Percentiles rank a stretch among this genome's conserved stretches.
Evolutionary conservation across 2,797 vertebrate genomes (phyloP).

Genomic region (Tympanoctomys barrerae): DNA sequence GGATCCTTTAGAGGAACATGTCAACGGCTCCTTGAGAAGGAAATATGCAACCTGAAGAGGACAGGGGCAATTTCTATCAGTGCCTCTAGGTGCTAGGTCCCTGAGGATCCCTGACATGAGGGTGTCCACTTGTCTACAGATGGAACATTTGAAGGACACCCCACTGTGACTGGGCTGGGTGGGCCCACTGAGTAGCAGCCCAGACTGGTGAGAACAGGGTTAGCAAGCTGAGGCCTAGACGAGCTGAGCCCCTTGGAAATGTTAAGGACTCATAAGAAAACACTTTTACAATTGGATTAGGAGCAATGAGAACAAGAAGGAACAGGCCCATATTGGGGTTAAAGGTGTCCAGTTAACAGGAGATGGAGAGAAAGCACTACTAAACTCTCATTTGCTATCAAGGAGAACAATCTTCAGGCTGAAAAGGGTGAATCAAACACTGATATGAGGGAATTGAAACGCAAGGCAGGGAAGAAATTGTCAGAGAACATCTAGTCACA

Average conservation of each 20-base stretch:
- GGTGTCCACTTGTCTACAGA: no score
- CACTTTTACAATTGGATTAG: conserved; percentile 70
- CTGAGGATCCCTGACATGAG: neutral
- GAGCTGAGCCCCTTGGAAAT: conserved; percentile 31
- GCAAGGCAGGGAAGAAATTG: conserved; percentile 37
- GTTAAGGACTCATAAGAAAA: neutral
- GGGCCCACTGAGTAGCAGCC: neutral
- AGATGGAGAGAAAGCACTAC: conserved; percentile 49
- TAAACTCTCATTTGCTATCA: conserved; percentile 64
- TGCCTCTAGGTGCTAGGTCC: neutral
- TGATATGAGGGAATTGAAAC: conserved; percentile 65
- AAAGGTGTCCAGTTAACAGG: conserved; percentile 69
- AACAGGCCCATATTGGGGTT: conserved; percentile 61
- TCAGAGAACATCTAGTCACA: conserved; percentile 53
- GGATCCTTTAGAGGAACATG: neutral
- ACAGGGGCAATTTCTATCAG: neutral
- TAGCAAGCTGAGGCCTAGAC: neutral
- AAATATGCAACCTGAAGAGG: neutral
- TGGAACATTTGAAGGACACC: neutral
- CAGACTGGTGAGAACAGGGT: neutral
- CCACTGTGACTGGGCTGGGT: neutral
- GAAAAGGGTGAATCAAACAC: conserved; percentile 48
- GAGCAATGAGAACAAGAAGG: conserved; percentile 43
- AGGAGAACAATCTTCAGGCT: conserved; percentile 68
- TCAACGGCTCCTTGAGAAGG: neutral